A percentile compares a stretch with the other conserved stretches of the same genome.
Evolutionary conservation across 2,797 vertebrate genomes (phyloP).

Genomic region (Tachyglossus aculeatus): DNA sequence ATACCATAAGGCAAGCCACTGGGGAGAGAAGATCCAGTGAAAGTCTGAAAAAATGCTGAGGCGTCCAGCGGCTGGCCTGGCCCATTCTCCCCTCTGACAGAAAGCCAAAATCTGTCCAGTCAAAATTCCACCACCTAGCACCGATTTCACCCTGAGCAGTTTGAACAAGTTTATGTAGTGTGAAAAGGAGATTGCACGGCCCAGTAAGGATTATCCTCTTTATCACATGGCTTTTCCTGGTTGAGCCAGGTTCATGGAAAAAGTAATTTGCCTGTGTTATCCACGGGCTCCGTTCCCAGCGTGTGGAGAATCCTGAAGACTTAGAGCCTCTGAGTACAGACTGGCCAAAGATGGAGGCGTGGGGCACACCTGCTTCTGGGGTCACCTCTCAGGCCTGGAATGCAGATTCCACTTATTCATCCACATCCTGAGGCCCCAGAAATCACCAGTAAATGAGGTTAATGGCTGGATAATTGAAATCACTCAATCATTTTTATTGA

Average conservation of each 20-base stretch:
- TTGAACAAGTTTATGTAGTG: constrained; percentile 74
- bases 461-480: too few species aligned
- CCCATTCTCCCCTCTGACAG: constrained; percentile 41
- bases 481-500: too few species aligned
- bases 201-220: constrained; percentile 71
- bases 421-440: too few species aligned
- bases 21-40: constrained; percentile 66
- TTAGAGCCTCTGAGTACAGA: constrained; percentile 64
- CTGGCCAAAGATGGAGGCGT: constrained; percentile 52
- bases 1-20: constrained; percentile 55
- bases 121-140: constrained; percentile 60
- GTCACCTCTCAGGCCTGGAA: too few species aligned
- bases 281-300: constrained; percentile 59
- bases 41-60: constrained; percentile 43
- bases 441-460: too few species aligned
- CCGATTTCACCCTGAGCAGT: constrained; percentile 70
- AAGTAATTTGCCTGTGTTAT: constrained; percentile 68
- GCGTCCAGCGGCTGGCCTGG: constrained; percentile 60
- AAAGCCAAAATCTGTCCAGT: constrained; percentile 58
- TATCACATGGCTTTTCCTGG: constrained; percentile 66
- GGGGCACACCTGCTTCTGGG: constrained; percentile 61
- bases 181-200: constrained; percentile 69
- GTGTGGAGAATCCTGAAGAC: constrained; percentile 62
- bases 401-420: too few species aligned
- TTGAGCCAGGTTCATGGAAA: constrained; percentile 68